Percentiles rank a stretch among this genome's conserved stretches.
Conservation (phyloP, 2,888 invertebrate species). For the Dryobota labecula region DNA sequence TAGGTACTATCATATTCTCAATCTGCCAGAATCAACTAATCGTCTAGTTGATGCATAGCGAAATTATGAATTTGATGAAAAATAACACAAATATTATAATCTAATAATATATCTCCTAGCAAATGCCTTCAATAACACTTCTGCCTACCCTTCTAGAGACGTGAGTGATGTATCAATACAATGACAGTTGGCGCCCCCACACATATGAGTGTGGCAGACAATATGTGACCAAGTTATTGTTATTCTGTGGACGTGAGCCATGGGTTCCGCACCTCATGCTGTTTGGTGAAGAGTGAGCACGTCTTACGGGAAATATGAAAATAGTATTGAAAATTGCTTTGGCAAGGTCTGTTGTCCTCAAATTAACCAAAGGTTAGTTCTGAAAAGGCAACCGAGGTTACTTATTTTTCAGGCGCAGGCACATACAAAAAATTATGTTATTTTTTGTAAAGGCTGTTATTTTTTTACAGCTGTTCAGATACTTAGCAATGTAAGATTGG, state of each 20-base stretch:
- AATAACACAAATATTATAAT: background rate
- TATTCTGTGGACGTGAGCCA: constrained; percentile 54
- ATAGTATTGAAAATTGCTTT: constrained; percentile 26
- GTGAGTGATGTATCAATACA: constrained; percentile 50
- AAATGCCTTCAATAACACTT: background rate
- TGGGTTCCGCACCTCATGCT: constrained; percentile 32
- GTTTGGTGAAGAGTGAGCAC: constrained; percentile 34
- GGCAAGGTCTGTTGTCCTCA: too few species aligned
- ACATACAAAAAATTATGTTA: too few species aligned
- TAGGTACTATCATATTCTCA: background rate
- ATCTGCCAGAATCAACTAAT: background rate
- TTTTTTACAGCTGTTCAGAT: background rate
- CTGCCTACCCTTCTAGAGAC: constrained; percentile 22
- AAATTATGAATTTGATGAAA: too few species aligned
- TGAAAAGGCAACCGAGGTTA: background rate
- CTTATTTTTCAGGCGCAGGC: background rate
- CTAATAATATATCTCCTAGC: background rate
- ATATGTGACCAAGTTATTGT: constrained; percentile 57
- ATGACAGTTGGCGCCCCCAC: constrained; percentile 32
- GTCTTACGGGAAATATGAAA: constrained; percentile 25
- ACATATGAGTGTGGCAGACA: constrained; percentile 32
- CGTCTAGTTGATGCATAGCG: background rate
- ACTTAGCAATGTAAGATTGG: background rate
- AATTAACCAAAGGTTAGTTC: background rate
- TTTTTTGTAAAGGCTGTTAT: background rate